phyloP scores from a whole-genome alignment of 2,113 vertebrate genomes.

The Nettapus auritus region DNA sequence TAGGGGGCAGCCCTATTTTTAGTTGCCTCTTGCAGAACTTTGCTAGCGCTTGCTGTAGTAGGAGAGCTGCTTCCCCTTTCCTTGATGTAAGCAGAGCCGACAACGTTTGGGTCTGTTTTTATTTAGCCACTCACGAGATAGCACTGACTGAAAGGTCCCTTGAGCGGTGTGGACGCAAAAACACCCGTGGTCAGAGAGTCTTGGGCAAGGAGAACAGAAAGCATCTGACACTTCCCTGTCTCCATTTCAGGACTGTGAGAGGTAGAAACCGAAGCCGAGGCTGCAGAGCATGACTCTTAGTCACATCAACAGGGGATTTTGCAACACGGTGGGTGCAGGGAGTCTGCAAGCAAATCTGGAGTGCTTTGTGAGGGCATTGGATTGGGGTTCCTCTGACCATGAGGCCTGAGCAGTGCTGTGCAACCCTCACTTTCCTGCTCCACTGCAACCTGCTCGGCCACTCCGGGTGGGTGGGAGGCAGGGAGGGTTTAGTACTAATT shows the following conservation, averaged over 20 bases:
- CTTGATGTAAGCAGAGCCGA: constrained; percentile 33
- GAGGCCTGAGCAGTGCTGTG: background rate
- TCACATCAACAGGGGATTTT: constrained; percentile 43
- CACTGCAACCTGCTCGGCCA: background rate
- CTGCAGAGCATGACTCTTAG: constrained; percentile 35
- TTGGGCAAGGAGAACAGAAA: constrained; percentile 51
- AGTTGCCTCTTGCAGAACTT: constrained; percentile 50
- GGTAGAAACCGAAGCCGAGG: background rate
- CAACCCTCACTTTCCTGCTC: background rate
- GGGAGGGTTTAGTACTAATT: background rate
- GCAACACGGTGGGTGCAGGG: background rate
- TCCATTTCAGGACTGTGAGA: constrained; percentile 8
- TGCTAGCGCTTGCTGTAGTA: background rate
- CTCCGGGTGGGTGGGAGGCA: background rate
- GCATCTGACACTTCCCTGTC: background rate
- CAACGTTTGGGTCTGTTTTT: background rate
- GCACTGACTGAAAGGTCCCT: background rate
- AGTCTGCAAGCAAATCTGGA: background rate
- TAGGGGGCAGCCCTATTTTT: constrained; percentile 60
- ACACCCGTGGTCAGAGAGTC: background rate
- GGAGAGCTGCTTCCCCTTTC: constrained; percentile 40
- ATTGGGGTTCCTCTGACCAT: background rate
- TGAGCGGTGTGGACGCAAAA: background rate
- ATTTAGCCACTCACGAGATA: background rate
- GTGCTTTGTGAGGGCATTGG: background rate